A percentile compares a stretch with the other conserved stretches of the same genome.
These are phyloP conservation scores for Pelecanus crispus DNA, from an alignment of 2,113 vertebrate species.

Conservation along the genomic window DNA sequence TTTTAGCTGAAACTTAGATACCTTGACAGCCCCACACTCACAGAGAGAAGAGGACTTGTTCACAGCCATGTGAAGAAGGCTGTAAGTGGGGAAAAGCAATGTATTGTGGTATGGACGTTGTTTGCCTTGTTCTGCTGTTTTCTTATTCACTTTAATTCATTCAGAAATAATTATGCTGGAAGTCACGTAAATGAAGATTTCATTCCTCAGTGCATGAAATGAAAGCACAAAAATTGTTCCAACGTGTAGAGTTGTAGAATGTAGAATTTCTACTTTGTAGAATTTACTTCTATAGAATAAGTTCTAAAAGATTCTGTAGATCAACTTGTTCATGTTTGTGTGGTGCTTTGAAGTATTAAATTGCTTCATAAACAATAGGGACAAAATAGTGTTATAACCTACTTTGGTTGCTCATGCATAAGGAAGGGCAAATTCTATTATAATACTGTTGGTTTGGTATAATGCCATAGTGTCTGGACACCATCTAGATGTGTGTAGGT, in stretches of 20 bases:
- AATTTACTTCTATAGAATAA: background rate
- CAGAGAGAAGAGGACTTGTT: background rate
- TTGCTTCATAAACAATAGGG: background rate
- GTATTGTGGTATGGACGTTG: background rate
- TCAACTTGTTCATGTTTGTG: slow-evolving; percentile 24
- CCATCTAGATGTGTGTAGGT: background rate
- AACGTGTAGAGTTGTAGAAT: background rate
- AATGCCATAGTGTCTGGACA: background rate
- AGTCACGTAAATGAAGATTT: slow-evolving; percentile 15
- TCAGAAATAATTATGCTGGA: slow-evolving; percentile 45
- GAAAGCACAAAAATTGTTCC: background rate
- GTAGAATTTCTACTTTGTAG: background rate
- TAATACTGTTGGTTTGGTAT: background rate
- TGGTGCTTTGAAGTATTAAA: slow-evolving; percentile 17
- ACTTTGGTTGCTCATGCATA: background rate
- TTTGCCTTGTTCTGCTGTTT: slow-evolving; percentile 37
- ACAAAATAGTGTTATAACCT: background rate
- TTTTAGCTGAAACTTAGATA: background rate
- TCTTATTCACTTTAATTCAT: slow-evolving; percentile 36
- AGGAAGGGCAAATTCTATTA: background rate
- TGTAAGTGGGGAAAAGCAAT: slow-evolving; percentile 26
- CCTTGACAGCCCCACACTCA: background rate
- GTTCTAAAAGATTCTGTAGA: background rate
- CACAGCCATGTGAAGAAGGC: background rate
- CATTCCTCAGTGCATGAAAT: slow-evolving; percentile 2